phyloP scores from a whole-genome alignment of 23 tunicate species.

The Ascidia mentula region DNA sequence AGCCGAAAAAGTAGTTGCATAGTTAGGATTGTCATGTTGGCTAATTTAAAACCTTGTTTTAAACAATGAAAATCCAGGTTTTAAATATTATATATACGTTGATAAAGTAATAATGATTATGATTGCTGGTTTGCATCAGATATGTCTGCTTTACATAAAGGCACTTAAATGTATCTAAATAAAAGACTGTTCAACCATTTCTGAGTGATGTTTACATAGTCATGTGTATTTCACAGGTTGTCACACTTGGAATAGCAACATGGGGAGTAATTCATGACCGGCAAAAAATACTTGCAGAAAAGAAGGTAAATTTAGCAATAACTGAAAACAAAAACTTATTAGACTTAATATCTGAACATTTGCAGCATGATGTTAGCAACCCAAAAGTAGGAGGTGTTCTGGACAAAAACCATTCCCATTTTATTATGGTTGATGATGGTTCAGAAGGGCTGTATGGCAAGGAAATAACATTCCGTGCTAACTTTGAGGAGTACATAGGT shows the following conservation, averaged over 20 bases:
- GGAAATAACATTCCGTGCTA: conserved; percentile 67
- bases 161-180: no score
- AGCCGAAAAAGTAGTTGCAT: neutral
- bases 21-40: no score
- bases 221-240: conserved; percentile 39
- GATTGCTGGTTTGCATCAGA: no score
- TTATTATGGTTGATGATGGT: conserved; percentile 74
- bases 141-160: no score
- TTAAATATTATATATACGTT: no score
- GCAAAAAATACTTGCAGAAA: neutral
- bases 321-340: conserved; percentile 3
- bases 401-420: conserved; percentile 72
- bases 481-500: conserved; percentile 56
- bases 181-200: no score
- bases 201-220: no score
- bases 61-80: no score
- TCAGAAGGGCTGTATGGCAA: conserved; percentile 31
- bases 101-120: no score
- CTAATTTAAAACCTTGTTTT: no score
- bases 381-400: no score
- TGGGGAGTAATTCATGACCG: conserved; percentile 59
- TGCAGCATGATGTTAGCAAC: neutral
- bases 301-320: neutral
- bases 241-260: conserved; percentile 75
- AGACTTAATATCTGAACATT: neutral